phyloP scores from a whole-genome alignment of 2,113 vertebrate genomes.

The Jaculus jaculus region DNA sequence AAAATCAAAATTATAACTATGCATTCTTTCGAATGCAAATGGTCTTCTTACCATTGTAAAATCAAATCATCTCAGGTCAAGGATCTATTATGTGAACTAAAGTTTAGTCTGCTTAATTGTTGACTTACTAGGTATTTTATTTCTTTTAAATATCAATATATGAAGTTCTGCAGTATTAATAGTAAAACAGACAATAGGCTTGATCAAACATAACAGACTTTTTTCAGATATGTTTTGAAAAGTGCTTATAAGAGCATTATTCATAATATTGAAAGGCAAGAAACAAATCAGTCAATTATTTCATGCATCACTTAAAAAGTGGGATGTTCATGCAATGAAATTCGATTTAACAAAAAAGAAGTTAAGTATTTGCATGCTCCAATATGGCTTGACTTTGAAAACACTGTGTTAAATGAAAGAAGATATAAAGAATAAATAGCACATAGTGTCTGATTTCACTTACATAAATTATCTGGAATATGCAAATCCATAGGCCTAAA shows the following conservation, averaged over 20 bases:
- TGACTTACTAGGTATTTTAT: not conserved
- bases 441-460: not conserved
- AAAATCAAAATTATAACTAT: not conserved
- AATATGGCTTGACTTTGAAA: not conserved
- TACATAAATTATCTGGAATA: not conserved
- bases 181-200: not conserved
- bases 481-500: not conserved
- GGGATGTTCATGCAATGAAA: not conserved
- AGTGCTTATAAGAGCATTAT: not conserved
- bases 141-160: not conserved
- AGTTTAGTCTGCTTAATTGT: not conserved
- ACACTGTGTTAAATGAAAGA: not conserved
- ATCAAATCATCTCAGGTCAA: not conserved
- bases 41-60: not conserved
- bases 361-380: not conserved
- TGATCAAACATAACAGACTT: not conserved
- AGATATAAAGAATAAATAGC: not conserved
- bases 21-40: not conserved
- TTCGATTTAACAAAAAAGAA: too few species aligned
- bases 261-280: not conserved
- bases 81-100: not conserved
- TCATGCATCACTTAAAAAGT: not conserved
- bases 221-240: not conserved
- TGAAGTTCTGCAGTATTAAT: not conserved
- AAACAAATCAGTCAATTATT: not conserved